phyloP scores from a whole-genome alignment of 1,140 invertebrate species.

The Drosophila baimaii region DNA sequence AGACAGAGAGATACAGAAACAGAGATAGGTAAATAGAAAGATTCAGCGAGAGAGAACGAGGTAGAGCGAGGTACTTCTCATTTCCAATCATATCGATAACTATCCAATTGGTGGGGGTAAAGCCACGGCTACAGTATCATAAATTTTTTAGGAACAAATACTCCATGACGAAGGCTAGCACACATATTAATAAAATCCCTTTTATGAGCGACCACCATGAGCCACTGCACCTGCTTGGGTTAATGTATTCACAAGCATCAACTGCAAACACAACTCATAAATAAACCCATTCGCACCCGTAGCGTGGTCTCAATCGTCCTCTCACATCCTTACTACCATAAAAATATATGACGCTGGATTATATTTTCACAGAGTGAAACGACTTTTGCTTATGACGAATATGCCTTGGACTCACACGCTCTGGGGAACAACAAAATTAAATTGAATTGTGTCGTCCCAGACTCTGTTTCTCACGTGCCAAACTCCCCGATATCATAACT shows the following conservation, averaged over 20 bases:
- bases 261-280: slow-evolving; percentile 46
- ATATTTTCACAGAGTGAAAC: slow-evolving; percentile 10
- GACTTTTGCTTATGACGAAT: slow-evolving; percentile 24
- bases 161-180: not conserved
- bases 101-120: not conserved
- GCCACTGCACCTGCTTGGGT: slow-evolving; percentile 25
- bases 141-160: slow-evolving; percentile 1
- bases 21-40: too few relatives aligned
- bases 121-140: not conserved
- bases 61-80: too few relatives aligned
- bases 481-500: slow-evolving; percentile 5
- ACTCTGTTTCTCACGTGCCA: slow-evolving; percentile 18
- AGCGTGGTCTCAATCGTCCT: slow-evolving; percentile 21
- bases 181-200: not conserved
- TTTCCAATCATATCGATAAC: not conserved
- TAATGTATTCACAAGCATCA: slow-evolving; percentile 52
- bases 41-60: too few relatives aligned
- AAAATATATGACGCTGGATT: slow-evolving; percentile 31
- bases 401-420: slow-evolving; percentile 20
- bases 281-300: slow-evolving; percentile 43
- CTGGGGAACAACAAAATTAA: slow-evolving; percentile 37
- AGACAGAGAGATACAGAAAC: too few relatives aligned
- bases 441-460: slow-evolving; percentile 26
- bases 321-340: slow-evolving; percentile 13
- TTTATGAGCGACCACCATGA: slow-evolving; percentile 10